phyloP scores from a whole-genome alignment of 2,113 vertebrate species.

The Chloropsis cyanopogon region DNA sequence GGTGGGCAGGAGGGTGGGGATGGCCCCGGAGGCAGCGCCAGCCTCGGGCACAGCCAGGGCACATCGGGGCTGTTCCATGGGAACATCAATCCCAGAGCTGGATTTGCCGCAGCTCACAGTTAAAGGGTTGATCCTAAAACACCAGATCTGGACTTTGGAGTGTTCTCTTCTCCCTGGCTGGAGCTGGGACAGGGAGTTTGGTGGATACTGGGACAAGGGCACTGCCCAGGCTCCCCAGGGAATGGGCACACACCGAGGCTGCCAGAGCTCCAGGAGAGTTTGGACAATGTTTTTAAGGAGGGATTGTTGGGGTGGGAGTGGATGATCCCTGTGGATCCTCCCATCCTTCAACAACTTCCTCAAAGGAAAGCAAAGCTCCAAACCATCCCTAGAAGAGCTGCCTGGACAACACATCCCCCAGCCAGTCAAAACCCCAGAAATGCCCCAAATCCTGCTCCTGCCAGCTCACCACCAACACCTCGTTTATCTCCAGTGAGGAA shows the following conservation, averaged over 20 bases:
- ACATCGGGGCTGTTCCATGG: not conserved
- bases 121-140: not conserved
- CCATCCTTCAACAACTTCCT: not conserved
- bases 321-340: not conserved
- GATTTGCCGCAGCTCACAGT: not conserved
- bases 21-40: no score
- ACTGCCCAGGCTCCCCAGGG: not conserved
- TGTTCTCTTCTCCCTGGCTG: not conserved
- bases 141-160: not conserved
- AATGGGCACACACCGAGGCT: not conserved
- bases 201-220: not conserved
- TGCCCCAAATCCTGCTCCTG: not conserved
- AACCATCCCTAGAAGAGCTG: not conserved
- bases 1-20: not conserved
- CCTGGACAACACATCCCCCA: not conserved
- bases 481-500: not conserved
- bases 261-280: not conserved
- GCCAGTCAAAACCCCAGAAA: not conserved
- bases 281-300: not conserved
- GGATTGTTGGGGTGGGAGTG: no score
- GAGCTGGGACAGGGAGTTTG: not conserved
- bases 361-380: not conserved
- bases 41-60: fast-evolving
- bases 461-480: not conserved
- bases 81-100: not conserved